Base-by-base conservation (phyloP, 2,113 vertebrate species). In the Sphaerodactylus townsendi region DNA sequence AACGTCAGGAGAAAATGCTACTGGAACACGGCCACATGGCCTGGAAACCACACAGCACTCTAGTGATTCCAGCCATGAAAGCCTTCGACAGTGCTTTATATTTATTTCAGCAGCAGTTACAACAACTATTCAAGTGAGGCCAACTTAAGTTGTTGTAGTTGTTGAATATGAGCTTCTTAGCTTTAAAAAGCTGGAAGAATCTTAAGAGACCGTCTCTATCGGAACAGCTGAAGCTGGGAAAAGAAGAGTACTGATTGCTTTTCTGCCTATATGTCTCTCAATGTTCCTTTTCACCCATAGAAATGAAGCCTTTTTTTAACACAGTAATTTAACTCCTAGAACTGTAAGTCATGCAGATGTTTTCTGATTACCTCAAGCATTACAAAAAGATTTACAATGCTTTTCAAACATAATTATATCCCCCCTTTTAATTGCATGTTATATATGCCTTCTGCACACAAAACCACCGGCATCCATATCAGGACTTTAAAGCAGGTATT, bases 381-480 rank as follows among this genome's bases (percentile, higher is more conserved):
- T 56, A 68, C 73, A 86, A 91, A 81, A 82, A n/a, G 4, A 74
- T 82, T 86, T 82, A 68, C 62, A 90, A 83, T 82, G 77, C 72
- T 88, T 88, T 70, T 15, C 87, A 84, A 59, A 59, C 70, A 89
- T 86, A 87, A 81, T 76, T 84, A 1, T 25, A 84, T 81, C 88
- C 82, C 74, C 50, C 48, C 37, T 30, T 70, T 88, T 87, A 88
- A 77, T 87, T 89, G 79, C 80, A 81, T 62, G 39, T 62, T 62
- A 62, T 10, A 30, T 37, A 78, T 28, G 13, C n/a, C 44, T 35
- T 74, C 39, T 19, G 4, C 33, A 17, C 33, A 89, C 88, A 92
- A 91, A 92, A 90, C 85, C 10, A 44, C 80, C 71, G 65, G 80
- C 89, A 92, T 91, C 85, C 75, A 94, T 93, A 92, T 87, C 77